phyloP scores from a whole-genome alignment of 2,113 vertebrate species.

The Sinocyclocheilus maitianheensis region DNA sequence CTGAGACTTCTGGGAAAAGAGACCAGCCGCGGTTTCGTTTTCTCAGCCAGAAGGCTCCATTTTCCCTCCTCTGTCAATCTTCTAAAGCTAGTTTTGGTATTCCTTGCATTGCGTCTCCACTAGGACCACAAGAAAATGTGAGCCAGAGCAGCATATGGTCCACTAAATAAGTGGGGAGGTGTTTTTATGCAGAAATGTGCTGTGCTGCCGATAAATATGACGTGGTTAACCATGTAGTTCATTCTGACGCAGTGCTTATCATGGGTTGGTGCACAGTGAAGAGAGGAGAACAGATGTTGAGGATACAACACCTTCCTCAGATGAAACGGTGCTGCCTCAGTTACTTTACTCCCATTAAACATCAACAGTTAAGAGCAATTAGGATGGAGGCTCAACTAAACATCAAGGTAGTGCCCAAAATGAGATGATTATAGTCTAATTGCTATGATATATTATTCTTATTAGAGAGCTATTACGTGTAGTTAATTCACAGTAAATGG shows the following conservation, averaged over 20 bases:
- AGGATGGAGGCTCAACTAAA: constrained; percentile 7
- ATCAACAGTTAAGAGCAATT: constrained; percentile 28
- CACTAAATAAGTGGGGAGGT: constrained; percentile 35
- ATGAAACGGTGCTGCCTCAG: constrained; percentile 6
- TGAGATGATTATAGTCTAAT: constrained; percentile 38
- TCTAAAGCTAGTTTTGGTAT: constrained; percentile 40
- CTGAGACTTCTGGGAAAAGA: constrained; percentile 26
- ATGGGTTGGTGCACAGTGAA: constrained; percentile 9
- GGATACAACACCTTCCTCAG: constrained; percentile 17
- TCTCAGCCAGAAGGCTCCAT: constrained; percentile 25
- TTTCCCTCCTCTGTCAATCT: constrained; percentile 23
- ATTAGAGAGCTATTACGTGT: background rate
- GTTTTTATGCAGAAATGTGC: constrained; percentile 23
- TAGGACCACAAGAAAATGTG: background rate
- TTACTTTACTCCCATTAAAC: constrained; percentile 33
- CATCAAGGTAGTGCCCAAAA: background rate
- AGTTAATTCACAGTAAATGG: constrained; percentile 4
- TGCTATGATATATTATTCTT: constrained; percentile 31
- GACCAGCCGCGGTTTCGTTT: background rate
- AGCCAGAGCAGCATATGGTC: constrained; percentile 43
- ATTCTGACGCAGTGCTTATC: constrained; percentile 41
- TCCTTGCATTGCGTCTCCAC: constrained; percentile 9
- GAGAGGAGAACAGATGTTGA: constrained; percentile 49
- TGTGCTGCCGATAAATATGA: constrained; percentile 31
- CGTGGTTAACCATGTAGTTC: constrained; percentile 37